Conservation (phyloP, 2,797 vertebrate species). For the Astyanax mexicanus region DNA sequence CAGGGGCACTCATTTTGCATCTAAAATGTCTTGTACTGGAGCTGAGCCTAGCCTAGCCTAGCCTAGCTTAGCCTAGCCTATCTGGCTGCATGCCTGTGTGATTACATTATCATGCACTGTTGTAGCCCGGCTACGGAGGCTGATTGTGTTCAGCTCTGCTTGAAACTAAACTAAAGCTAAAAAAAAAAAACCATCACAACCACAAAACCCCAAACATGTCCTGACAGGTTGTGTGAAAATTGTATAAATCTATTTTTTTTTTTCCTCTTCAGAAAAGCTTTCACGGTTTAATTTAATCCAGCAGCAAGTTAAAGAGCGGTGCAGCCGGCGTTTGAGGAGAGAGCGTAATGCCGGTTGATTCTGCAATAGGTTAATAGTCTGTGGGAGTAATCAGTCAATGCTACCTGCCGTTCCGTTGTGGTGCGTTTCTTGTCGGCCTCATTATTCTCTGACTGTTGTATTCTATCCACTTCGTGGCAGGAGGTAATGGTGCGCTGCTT, state of each 20-base stretch:
- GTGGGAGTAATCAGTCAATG: constrained; percentile 57
- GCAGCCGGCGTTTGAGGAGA: not conserved
- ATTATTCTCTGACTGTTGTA: constrained; percentile 62
- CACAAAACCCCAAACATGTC: not conserved
- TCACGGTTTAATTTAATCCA: not conserved
- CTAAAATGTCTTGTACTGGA: too few relatives aligned
- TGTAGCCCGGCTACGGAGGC: too few relatives aligned
- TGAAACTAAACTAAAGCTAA: too few relatives aligned
- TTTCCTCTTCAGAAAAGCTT: too few relatives aligned
- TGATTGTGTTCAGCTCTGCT: too few relatives aligned
- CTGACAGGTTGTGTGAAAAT: not conserved
- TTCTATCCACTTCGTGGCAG: constrained; percentile 48
- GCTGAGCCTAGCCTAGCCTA: too few relatives aligned
- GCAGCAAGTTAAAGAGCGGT: not conserved
- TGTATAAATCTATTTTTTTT: not conserved
- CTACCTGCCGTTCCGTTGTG: constrained; percentile 49
- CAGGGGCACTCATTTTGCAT: too few relatives aligned
- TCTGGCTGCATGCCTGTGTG: too few relatives aligned
- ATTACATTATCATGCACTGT: too few relatives aligned
- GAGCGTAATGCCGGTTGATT: constrained; percentile 28
- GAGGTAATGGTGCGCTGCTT: constrained; percentile 50
- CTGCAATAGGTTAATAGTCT: constrained; percentile 49
- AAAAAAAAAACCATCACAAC: too few relatives aligned
- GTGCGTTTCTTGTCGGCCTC: constrained; percentile 49
- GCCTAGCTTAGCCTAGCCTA: too few relatives aligned